These are phyloP conservation scores for Chionoecetes opilio DNA, from an alignment of 1,140 invertebrate genomes.

Conservation along the genomic window DNA sequence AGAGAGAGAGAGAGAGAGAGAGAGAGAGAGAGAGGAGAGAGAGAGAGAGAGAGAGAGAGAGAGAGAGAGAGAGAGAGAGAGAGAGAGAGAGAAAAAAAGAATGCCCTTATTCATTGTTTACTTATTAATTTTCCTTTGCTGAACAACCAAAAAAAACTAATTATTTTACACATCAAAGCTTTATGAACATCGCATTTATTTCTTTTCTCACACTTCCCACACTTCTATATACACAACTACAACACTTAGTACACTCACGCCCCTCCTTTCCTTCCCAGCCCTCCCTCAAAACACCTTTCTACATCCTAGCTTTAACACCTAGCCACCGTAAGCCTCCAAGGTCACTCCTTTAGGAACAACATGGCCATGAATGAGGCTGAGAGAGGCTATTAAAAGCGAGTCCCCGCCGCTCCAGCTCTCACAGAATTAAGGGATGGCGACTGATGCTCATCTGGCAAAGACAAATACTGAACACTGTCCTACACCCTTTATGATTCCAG, in stretches of 20 bases:
- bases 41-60: slow-evolving; percentile 44
- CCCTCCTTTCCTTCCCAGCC: background rate
- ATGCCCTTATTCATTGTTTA: background rate
- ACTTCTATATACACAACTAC: no score
- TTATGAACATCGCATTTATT: no score
- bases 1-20: slow-evolving; percentile 39
- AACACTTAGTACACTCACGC: no score
- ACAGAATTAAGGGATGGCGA: slow-evolving; percentile 42
- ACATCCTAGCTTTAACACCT: no score
- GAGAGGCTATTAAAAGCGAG: background rate
- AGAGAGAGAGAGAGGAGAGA: slow-evolving; percentile 43
- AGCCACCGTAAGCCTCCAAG: background rate
- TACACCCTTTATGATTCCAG: slow-evolving; percentile 46
- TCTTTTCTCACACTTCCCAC: no score
- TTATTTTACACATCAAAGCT: no score
- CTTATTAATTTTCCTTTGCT: background rate
- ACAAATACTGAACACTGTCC: slow-evolving; percentile 44
- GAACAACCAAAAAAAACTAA: no score
- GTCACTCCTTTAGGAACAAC: background rate
- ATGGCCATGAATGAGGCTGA: slow-evolving; percentile 22
- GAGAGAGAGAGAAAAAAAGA: background rate
- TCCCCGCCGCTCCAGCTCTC: background rate
- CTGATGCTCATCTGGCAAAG: slow-evolving; percentile 60
- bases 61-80: slow-evolving; percentile 41
- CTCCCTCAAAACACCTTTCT: background rate